Conservation (phyloP, 2,888 invertebrate genomes). For the Clistopyga incitator region DNA sequence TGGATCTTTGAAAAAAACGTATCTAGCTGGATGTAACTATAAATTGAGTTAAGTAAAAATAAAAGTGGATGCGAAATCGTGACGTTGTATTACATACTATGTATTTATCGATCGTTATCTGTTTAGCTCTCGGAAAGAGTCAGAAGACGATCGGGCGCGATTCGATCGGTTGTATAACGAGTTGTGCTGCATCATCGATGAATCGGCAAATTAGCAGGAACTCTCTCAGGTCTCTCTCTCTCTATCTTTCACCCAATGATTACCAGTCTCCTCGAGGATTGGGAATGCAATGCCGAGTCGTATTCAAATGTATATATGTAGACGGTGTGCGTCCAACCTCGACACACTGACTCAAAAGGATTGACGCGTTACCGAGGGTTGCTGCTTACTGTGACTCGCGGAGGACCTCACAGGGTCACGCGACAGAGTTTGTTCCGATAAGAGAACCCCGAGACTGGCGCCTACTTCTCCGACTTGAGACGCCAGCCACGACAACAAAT, state of each 20-base stretch:
- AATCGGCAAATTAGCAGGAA: slow-evolving; percentile 56
- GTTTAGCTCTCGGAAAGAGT: slow-evolving; percentile 31
- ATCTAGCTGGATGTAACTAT: not conserved
- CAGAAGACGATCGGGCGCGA: slow-evolving; percentile 32
- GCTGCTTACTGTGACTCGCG: slow-evolving; percentile 7
- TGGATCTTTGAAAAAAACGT: not conserved
- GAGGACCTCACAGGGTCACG: slow-evolving; percentile 31
- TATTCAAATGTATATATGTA: slow-evolving; percentile 31
- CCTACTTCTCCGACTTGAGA: slow-evolving; percentile 13
- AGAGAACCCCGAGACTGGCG: slow-evolving; percentile 48
- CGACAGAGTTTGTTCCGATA: slow-evolving; percentile 39
- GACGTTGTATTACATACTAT: slow-evolving; percentile 15
- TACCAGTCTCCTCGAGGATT: slow-evolving; percentile 3
- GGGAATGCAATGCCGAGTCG: slow-evolving; percentile 30
- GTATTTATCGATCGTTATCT: slow-evolving; percentile 50
- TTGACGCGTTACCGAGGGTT: slow-evolving; percentile 37
- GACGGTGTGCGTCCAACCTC: slow-evolving; percentile 23
- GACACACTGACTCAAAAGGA: slow-evolving; percentile 47
- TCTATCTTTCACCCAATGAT: slow-evolving; percentile 7
- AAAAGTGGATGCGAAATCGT: slow-evolving; percentile 21
- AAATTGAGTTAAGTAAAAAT: not conserved
- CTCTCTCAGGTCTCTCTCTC: not conserved
- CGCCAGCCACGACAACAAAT: slow-evolving; percentile 54
- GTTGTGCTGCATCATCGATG: slow-evolving; percentile 62
- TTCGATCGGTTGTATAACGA: slow-evolving; percentile 53